phyloP scores from a whole-genome alignment of 2,888 invertebrate genomes.

The Rotaria magnacalcarata region DNA sequence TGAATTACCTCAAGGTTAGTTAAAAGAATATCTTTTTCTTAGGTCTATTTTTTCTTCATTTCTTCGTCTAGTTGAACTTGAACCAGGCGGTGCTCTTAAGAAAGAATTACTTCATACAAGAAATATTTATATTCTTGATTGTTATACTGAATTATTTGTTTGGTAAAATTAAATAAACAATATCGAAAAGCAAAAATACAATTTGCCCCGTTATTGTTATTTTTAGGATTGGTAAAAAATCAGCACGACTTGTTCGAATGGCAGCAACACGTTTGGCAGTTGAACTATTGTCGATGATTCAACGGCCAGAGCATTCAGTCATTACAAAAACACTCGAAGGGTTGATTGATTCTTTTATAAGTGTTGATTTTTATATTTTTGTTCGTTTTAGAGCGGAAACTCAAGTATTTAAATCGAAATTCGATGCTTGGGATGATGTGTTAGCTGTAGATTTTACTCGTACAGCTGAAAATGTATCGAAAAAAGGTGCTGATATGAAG shows the following conservation, averaged over 20 bases:
- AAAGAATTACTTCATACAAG: constrained; percentile 77
- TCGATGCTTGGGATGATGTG: constrained; percentile 95
- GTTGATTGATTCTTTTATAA: constrained; percentile 57
- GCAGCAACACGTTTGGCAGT: constrained; percentile 94
- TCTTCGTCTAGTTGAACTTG: constrained; percentile 50
- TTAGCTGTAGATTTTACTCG: constrained; percentile 92
- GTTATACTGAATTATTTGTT: constrained; percentile 84
- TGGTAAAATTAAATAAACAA: constrained; percentile 64
- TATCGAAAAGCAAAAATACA: background rate
- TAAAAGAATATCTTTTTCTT: background rate
- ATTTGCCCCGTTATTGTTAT: background rate
- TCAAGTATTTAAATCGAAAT: constrained; percentile 86
- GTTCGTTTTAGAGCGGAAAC: constrained; percentile 57
- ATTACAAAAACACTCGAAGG: constrained; percentile 86
- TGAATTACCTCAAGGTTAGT: constrained; percentile 79
- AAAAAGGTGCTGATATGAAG: constrained; percentile 88
- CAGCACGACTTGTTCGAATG: constrained; percentile 84
- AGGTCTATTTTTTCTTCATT: too few species aligned
- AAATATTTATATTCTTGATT: constrained; percentile 92
- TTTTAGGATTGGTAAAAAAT: constrained; percentile 79
- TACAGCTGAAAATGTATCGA: constrained; percentile 89
- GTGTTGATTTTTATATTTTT: too few species aligned
- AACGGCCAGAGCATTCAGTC: constrained; percentile 73
- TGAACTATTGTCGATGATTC: constrained; percentile 87
- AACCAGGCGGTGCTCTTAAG: constrained; percentile 63